Conservation (phyloP, 2,888 invertebrate genomes). For the Tribolium freemani region DNA sequence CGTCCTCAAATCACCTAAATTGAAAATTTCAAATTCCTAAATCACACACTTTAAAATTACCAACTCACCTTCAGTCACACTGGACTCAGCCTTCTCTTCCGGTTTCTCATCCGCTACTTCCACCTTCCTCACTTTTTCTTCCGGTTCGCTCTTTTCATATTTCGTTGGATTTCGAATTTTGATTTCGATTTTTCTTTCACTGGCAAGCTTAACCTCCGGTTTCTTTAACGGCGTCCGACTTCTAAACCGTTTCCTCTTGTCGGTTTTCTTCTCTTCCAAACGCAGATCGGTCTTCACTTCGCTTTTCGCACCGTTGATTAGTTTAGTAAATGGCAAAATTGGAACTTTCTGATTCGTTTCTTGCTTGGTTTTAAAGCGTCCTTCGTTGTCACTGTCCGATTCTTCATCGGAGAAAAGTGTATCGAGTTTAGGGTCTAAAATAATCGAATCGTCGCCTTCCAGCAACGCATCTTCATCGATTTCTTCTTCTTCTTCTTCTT, state of each 20-base stretch:
- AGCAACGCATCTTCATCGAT: conserved; percentile 54
- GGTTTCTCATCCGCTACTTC: conserved; percentile 49
- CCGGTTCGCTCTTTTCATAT: conserved; percentile 59
- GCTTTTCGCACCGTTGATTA: conserved; percentile 50
- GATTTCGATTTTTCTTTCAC: conserved; percentile 62
- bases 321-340: conserved; percentile 53
- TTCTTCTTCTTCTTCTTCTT: conserved; percentile 1
- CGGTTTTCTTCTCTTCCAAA: background rate
- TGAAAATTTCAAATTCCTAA: background rate
- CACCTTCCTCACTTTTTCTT: conserved; percentile 45
- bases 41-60: too few species aligned
- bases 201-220: conserved; percentile 28
- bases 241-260: conserved; percentile 20
- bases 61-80: conserved; percentile 45
- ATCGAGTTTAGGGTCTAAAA: conserved; percentile 59
- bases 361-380: conserved; percentile 62
- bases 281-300: conserved; percentile 17
- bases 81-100: conserved; percentile 52
- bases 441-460: conserved; percentile 55
- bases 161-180: conserved; percentile 65
- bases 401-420: conserved; percentile 67
- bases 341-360: conserved; percentile 46
- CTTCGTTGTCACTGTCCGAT: conserved; percentile 66
- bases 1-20: conserved; percentile 68
- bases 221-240: conserved; percentile 33